A percentile compares a stretch with the other conserved stretches of the same genome.
These are phyloP conservation scores for Drosophila longiperda DNA, from an alignment of 2,888 invertebrate species.

Conservation along the genomic window DNA sequence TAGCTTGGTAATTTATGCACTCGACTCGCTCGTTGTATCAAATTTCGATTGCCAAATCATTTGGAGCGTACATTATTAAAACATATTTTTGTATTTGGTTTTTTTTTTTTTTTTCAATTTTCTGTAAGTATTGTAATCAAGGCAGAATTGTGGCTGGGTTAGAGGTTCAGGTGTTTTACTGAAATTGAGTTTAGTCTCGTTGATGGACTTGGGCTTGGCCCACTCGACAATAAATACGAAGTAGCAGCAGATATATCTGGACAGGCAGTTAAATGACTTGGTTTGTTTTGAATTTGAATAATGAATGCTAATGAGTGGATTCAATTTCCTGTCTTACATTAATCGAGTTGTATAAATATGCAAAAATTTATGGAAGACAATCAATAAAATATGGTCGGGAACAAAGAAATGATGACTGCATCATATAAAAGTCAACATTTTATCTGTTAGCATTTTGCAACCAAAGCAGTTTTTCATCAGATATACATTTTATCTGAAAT, in stretches of 20 bases:
- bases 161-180: constrained; percentile 35
- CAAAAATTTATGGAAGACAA: constrained; percentile 7
- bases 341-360: not conserved
- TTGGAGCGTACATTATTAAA: constrained; percentile 64
- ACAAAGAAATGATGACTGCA: not conserved
- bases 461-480: not conserved
- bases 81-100: constrained; percentile 52
- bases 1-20: constrained; percentile 59
- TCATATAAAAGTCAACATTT: not conserved
- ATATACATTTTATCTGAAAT: not conserved
- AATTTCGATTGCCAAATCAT: constrained; percentile 72
- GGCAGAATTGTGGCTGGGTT: constrained; percentile 52
- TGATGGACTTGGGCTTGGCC: constrained; percentile 57
- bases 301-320: constrained; percentile 38
- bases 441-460: constrained; percentile 1
- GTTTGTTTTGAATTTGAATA: constrained; percentile 20
- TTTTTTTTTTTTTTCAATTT: constrained; percentile 1
- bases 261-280: constrained; percentile 29
- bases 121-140: constrained; percentile 53
- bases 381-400: not conserved
- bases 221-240: constrained; percentile 4
- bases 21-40: constrained; percentile 53
- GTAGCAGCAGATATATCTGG: constrained; percentile 25
- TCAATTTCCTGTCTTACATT: constrained; percentile 12
- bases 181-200: constrained; percentile 29